Evolutionary conservation across 2,888 invertebrate genomes (phyloP), one percentile per base, ranked within the genome.

Genomic region (Rhingia rostrata): DNA sequence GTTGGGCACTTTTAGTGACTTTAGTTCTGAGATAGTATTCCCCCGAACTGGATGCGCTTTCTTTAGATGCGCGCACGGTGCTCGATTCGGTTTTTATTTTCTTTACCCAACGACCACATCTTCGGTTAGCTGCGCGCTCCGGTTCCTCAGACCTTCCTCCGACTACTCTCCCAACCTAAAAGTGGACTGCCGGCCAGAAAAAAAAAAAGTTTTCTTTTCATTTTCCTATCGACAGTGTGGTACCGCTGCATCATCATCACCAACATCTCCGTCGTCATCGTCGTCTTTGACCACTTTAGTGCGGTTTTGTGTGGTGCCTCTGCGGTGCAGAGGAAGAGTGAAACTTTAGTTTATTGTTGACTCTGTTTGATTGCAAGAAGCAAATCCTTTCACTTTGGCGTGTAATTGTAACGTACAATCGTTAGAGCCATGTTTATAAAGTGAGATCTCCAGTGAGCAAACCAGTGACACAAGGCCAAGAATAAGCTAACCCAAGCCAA

Each of bases 11-110:
- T 88, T 84, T 86, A 87, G 74, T 87, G 87, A 87, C 86, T 88
- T 91, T 90, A 90, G 90, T 90, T 91, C 90, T 90, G 90, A 89
- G 88, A 87, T 88, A 88, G 88, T 87, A 89, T 90, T 90, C 88
- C 88, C 87, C 88, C 88, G 86, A 90, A 88, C 88, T 89, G 90
- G 90, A 89, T 86, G 74, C 75, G 75, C 78, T 85, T 77, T 75
- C 82, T 72, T 80, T 73, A 41, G 87, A 83, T 86, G 79, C 86
- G 83, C 86, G 80, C 81, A 74, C 84, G 80, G 75, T 70, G 37
- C 67, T 58, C 64, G 75, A 84, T 84, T 80, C 53, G 39, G 53
- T 54, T 70, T 66, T 47, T 67, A 12, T 45, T 70, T 77, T 63
- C 43, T 74, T 72, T 10, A 66, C 74, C 30, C 53, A 14, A 53